phyloP scores from a whole-genome alignment of 64 coral and sea anemone genomes.

The Montipora cactus region DNA sequence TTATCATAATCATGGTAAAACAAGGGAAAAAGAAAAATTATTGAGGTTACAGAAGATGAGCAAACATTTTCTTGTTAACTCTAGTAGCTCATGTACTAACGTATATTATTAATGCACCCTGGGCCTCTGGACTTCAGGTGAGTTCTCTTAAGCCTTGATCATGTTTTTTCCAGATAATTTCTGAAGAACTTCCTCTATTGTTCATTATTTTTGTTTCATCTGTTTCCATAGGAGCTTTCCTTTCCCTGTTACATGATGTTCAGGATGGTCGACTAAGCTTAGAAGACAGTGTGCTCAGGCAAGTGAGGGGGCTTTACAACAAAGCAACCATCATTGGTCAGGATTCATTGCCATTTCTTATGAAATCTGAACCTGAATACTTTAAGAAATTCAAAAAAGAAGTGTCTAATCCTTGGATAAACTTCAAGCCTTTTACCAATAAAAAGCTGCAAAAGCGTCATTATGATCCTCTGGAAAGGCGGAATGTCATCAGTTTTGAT shows the following conservation, averaged over 20 bases:
- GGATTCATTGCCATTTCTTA: constrained; percentile 70
- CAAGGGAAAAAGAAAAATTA: too few relatives aligned
- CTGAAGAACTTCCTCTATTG: too few relatives aligned
- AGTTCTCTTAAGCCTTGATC: too few relatives aligned
- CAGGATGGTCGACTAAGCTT: constrained; percentile 45
- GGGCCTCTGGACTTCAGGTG: too few relatives aligned
- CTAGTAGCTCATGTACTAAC: too few relatives aligned
- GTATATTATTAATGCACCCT: too few relatives aligned
- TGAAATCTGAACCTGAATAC: constrained; percentile 34
- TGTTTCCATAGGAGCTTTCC: constrained; percentile 64
- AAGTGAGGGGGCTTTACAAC: constrained; percentile 52
- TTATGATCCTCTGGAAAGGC: constrained; percentile 51
- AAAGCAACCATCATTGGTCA: constrained; percentile 61
- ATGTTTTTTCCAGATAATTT: too few relatives aligned
- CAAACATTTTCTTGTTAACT: too few relatives aligned
- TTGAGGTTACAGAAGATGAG: too few relatives aligned
- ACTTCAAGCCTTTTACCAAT: constrained; percentile 84
- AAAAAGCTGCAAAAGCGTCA: constrained; percentile 41
- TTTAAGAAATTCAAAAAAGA: constrained; percentile 81
- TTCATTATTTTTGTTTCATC: background rate
- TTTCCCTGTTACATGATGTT: constrained; percentile 68
- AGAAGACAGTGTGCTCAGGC: constrained; percentile 8
- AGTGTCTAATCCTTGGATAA: constrained; percentile 78
- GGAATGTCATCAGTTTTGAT: constrained; percentile 77
- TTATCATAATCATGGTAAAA: too few relatives aligned